Evolutionary conservation across 2,113 vertebrate genomes (phyloP).

Genomic region (Myotis davidii): DNA sequence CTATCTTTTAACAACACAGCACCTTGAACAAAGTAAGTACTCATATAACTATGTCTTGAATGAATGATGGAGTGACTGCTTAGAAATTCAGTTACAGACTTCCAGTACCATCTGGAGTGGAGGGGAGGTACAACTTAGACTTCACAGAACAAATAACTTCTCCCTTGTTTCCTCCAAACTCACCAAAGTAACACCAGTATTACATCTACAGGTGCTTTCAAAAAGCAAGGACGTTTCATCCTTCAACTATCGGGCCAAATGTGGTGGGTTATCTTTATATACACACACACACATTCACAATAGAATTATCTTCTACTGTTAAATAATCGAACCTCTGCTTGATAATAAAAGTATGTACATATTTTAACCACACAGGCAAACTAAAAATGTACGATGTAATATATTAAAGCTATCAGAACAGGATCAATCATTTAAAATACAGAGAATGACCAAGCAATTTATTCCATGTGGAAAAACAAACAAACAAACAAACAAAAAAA

Average conservation of each 20-base stretch:
- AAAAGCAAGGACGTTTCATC: slow-evolving; percentile 62
- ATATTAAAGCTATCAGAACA: slow-evolving; percentile 44
- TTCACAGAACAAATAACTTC: slow-evolving; percentile 59
- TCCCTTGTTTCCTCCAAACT: slow-evolving; percentile 43
- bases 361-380: slow-evolving; percentile 59
- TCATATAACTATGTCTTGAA: slow-evolving; percentile 56
- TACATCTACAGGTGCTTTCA: slow-evolving; percentile 41
- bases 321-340: slow-evolving; percentile 42
- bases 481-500: too few species aligned
- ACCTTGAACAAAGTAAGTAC: slow-evolving; percentile 63
- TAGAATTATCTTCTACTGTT: background rate
- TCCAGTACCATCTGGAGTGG: slow-evolving; percentile 46
- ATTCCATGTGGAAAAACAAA: slow-evolving; percentile 18
- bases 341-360: slow-evolving; percentile 58
- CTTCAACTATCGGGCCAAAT: slow-evolving; percentile 42
- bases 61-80: slow-evolving; percentile 59
- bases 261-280: background rate
- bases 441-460: slow-evolving; percentile 64
- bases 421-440: slow-evolving; percentile 46
- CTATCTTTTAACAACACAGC: slow-evolving; percentile 66
- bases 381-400: slow-evolving; percentile 26
- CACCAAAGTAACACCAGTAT: slow-evolving; percentile 32
- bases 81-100: slow-evolving; percentile 68
- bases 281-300: slow-evolving; percentile 30
- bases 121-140: slow-evolving; percentile 6